phyloP scores from a whole-genome alignment of 2,888 invertebrate genomes.

The Anorthoa munda region DNA sequence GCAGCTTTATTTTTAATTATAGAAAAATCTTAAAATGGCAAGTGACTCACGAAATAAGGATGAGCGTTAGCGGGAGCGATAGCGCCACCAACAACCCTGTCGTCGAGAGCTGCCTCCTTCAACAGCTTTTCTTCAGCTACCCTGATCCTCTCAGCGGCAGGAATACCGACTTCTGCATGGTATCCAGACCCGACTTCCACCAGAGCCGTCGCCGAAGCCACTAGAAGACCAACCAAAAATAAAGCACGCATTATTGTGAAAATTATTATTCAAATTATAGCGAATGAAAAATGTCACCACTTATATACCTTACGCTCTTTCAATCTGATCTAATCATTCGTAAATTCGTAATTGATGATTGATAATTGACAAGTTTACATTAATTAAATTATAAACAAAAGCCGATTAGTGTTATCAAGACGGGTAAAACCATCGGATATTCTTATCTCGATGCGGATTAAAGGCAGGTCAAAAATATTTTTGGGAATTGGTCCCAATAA shows the following conservation, averaged over 20 bases:
- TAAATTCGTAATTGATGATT: slow-evolving; percentile 25
- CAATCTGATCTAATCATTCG: slow-evolving; percentile 50
- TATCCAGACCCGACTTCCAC: slow-evolving; percentile 70
- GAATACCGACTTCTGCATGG: slow-evolving; percentile 78
- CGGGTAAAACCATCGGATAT: slow-evolving; percentile 18
- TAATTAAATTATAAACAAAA: slow-evolving; percentile 33
- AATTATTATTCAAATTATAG: slow-evolving; percentile 2
- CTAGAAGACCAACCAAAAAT: slow-evolving; percentile 61
- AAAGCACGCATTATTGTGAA: slow-evolving; percentile 66
- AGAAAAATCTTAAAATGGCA: not conserved
- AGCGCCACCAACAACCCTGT: slow-evolving; percentile 78
- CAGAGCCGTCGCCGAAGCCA: slow-evolving; percentile 64
- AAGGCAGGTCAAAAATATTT: slow-evolving; percentile 12
- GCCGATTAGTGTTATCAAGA: slow-evolving; percentile 41
- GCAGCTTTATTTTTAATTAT: no score
- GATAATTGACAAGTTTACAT: not conserved
- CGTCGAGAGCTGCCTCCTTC: not conserved
- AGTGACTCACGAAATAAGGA: slow-evolving; percentile 75
- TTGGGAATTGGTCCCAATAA: not conserved
- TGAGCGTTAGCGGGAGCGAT: slow-evolving; percentile 72
- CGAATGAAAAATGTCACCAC: not conserved
- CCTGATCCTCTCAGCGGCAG: slow-evolving; percentile 78
- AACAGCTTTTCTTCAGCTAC: slow-evolving; percentile 68
- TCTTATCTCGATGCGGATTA: slow-evolving; percentile 22
- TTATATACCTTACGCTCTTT: slow-evolving; percentile 45